phyloP scores from a whole-genome alignment of 53 echinoderm and acorn worm genomes.

The Paelopatides confundens region DNA sequence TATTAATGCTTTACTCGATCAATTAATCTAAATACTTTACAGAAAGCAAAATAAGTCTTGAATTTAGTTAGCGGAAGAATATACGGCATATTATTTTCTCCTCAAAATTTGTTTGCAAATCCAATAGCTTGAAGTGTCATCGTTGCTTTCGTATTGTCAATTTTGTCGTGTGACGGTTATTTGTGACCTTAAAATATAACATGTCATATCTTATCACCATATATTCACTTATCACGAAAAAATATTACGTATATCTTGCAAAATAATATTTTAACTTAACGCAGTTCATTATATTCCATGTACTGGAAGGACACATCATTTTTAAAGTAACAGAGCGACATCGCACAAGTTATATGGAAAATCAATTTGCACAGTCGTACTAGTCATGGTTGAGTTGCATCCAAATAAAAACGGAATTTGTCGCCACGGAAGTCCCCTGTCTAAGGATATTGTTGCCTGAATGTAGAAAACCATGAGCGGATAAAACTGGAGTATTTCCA shows the following conservation, averaged over 20 bases:
- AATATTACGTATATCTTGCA: not conserved
- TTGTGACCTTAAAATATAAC: not conserved
- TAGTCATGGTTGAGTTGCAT: no score
- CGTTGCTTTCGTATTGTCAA: not conserved
- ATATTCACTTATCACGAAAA: no score
- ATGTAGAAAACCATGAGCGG: no score
- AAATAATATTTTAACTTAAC: not conserved
- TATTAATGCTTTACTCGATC: not conserved
- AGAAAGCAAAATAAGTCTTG: not conserved
- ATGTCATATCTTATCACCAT: no score
- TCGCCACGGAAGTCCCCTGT: no score
- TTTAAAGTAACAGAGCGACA: not conserved
- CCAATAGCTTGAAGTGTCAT: not conserved
- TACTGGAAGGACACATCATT: not conserved
- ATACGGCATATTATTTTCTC: not conserved
- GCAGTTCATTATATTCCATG: not conserved
- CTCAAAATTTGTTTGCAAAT: not conserved
- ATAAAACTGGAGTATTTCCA: no score
- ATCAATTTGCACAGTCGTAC: no score
- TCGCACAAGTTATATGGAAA: no score
- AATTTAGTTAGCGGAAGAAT: not conserved
- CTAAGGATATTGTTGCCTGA: no score
- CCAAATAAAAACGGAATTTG: no score
- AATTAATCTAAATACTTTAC: not conserved
- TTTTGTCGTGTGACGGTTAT: not conserved